Evolutionary conservation across 53 echinoderm and acorn worm genomes (phyloP), one percentile per base, ranked within the genome.

Genomic region (Hippasteria phrygiana): DNA sequence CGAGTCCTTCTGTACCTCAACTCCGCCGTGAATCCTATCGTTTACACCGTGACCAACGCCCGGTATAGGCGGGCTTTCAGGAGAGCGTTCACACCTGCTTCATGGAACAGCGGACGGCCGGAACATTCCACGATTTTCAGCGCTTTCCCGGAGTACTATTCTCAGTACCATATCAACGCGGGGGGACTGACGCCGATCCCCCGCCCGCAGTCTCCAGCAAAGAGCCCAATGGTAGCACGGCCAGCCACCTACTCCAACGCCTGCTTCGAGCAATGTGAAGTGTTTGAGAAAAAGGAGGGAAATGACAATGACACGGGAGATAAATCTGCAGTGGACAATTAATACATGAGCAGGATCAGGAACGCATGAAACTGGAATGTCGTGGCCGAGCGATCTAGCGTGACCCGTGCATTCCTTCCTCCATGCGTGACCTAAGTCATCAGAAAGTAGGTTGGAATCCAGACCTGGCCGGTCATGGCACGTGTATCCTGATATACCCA

Each of bases 231-330:
- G 71, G 71, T 85, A 31, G 85, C 85, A 1, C 69, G 85, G 3
- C 85, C 85, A 24, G 85, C 85, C 18, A 85, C 85, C 10, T 85
- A 85, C 26, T 85, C 85, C 51, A 85, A 85, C 71, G 53, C 71
- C 40, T 85, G 85, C 35, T 71, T 85, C 37, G 53, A 85, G 16
- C 31, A 1, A 0, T 45, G 31, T 3, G 85, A 33, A 1, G 3
- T 65, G 22, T 45, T 67, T 5, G 37, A 18, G 5, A 45, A 66
- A 0, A 11, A n/a, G 40, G 33, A 45, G 20, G n/a, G 32, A 29
- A 28, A 66, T 28, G 65, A 37, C 12, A 62, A 26, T 22, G 55
- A 62, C 55, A 35, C 33, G 3, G 64, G 20, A 5, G 43, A 32
- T 12, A 41, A 66, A 34, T 31, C 47, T 1, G 4, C 43, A 26